These are phyloP conservation scores for Danaus plexippus DNA, from an alignment of 1,140 invertebrate species.

Conservation along the genomic window DNA sequence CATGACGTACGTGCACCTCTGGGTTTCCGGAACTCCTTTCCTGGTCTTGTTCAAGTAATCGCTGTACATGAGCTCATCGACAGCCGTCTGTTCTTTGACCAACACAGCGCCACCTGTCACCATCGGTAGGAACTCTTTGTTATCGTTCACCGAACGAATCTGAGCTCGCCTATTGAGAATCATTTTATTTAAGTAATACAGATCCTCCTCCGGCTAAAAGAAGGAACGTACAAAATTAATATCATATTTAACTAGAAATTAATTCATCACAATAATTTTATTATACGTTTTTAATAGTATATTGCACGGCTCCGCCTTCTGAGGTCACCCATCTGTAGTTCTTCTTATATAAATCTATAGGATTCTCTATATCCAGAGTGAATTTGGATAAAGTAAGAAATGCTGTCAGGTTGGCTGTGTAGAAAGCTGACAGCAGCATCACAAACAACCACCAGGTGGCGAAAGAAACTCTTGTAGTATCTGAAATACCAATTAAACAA, in stretches of 20 bases:
- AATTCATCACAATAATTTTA: constrained; percentile 4
- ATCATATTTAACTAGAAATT: not conserved
- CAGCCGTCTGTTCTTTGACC: constrained; percentile 76
- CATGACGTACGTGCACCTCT: constrained; percentile 81
- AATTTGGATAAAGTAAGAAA: constrained; percentile 89
- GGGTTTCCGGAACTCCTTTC: constrained; percentile 71
- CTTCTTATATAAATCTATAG: constrained; percentile 78
- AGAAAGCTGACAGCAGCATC: constrained; percentile 90
- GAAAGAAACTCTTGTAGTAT: constrained; percentile 86
- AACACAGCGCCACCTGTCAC: constrained; percentile 74
- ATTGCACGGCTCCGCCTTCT: constrained; percentile 78
- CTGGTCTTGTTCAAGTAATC: constrained; percentile 78
- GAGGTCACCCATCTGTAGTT: constrained; percentile 79
- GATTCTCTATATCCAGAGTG: constrained; percentile 80
- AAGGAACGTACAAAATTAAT: constrained; percentile 7
- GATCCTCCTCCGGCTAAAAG: constrained; percentile 49
- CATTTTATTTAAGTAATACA: constrained; percentile 56
- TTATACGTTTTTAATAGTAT: constrained; percentile 74
- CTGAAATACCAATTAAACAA: constrained; percentile 65
- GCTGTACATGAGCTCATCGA: constrained; percentile 77
- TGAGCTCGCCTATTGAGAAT: constrained; percentile 45
- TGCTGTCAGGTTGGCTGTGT: constrained; percentile 92
- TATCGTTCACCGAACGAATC: constrained; percentile 35
- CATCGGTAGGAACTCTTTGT: constrained; percentile 61
- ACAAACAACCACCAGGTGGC: constrained; percentile 95